Evolutionary conservation across 2,797 vertebrate genomes (phyloP), one percentile per base, ranked within the genome.

Genomic region (Balearica regulorum): DNA sequence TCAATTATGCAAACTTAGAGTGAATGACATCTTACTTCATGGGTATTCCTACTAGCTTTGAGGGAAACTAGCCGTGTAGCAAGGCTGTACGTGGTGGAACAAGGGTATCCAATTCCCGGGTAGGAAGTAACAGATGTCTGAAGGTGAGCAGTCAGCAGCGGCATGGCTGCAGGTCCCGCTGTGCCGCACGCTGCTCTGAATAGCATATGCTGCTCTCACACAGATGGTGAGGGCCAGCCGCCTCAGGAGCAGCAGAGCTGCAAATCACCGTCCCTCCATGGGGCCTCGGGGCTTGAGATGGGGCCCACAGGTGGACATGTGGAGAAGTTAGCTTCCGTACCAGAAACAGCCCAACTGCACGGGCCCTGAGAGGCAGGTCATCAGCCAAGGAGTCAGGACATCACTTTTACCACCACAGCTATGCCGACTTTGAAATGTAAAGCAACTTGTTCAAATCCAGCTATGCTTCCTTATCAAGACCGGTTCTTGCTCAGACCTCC

Each of bases 141-240:
- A 57, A 96, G 87, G 92, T 92, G 91, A 91, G 91, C 84, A 64
- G 89, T 44, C 86, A 80, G 92, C 91, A 73, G 89, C 4, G 4
- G 83, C 39, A 4, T 0, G 39, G 86, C 53, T 46, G 72, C 72
- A 24, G 87, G 89, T 41, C 92, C 94, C 0, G 12, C 95, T 64
- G 94, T 64, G 92, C 84, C 9, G 24, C 35, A 0, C 2, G 51
- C 89, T 83, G 87, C 71, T 65, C 6, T 8, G 69, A 13, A 25
- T 6, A 84, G 77, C 89, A 88, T 61, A 82, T 81, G 94, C 85
- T 88, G 76, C 46, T 80, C 46, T 17, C 17, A 1, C 1, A 0
- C 87, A 94, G 89, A 83, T 84, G 91, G 95, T 1, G 8, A 37
- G 70, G 89, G 77, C 85, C 79, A 58, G 82, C 55, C 83, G 82